phyloP scores from a whole-genome alignment of 2,888 invertebrate species.

The Drosophila formosana region DNA sequence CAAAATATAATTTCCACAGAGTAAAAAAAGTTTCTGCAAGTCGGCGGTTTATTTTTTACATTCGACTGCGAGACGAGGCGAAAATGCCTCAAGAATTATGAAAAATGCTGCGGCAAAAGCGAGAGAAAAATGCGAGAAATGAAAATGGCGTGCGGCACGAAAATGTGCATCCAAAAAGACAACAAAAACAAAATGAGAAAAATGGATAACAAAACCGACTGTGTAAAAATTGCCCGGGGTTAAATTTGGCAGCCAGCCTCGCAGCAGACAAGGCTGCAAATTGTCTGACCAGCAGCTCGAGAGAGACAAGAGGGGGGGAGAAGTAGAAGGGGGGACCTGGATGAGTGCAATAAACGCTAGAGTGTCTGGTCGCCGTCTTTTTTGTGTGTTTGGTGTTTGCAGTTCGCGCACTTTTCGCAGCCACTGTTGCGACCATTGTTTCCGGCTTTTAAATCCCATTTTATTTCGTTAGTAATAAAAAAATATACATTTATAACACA shows the following conservation, averaged over 20 bases:
- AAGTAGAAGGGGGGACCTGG: not conserved
- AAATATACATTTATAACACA: constrained; percentile 8
- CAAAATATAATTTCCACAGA: constrained; percentile 70
- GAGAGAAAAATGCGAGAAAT: constrained; percentile 56
- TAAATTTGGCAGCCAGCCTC: constrained; percentile 73
- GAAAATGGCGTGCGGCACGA: constrained; percentile 77
- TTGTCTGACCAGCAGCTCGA: constrained; percentile 67
- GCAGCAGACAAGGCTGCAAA: constrained; percentile 71
- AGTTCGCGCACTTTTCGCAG: constrained; percentile 50
- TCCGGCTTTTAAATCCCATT: constrained; percentile 38
- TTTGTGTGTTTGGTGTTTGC: constrained; percentile 1
- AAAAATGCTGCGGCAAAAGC: constrained; percentile 71
- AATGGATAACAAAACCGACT: constrained; percentile 32
- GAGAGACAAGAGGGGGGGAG: not conserved
- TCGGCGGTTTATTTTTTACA: constrained; percentile 14
- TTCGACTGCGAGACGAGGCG: constrained; percentile 18
- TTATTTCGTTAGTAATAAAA: constrained; percentile 23
- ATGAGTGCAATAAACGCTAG: constrained; percentile 75
- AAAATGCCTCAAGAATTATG: constrained; percentile 76
- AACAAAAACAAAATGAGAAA: constrained; percentile 29
- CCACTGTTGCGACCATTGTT: constrained; percentile 58
- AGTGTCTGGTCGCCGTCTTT: constrained; percentile 60
- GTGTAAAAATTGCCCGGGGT: constrained; percentile 73
- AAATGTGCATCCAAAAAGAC: constrained; percentile 57
- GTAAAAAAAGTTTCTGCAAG: constrained; percentile 47